Percentiles rank a stretch among this genome's conserved stretches.
phyloP scores from a whole-genome alignment of 2,113 vertebrate genomes.

The Micronycteris hirsuta region DNA sequence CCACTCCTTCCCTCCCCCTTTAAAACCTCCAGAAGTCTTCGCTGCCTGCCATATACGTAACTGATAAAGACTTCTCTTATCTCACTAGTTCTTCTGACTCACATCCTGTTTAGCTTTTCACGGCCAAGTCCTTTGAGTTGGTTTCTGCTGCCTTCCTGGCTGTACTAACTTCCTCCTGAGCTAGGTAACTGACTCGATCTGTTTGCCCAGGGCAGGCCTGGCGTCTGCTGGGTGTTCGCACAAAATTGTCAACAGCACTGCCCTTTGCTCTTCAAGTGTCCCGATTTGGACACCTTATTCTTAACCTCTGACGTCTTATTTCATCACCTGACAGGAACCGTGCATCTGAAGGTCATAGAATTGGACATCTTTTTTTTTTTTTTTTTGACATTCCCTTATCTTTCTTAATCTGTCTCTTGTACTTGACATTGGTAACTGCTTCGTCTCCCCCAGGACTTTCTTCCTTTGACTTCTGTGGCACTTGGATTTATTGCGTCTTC shows the following conservation, averaged over 20 bases:
- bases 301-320: background rate
- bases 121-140: background rate
- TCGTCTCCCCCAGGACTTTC: background rate
- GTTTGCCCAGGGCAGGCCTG: background rate
- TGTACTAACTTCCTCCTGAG: background rate
- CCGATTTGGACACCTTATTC: background rate
- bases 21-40: background rate
- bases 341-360: background rate
- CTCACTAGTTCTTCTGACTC: background rate
- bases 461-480: background rate
- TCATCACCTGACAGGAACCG: background rate
- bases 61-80: background rate
- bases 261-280: background rate
- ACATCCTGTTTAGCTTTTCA: background rate
- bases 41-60: background rate
- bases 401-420: background rate
- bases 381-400: background rate
- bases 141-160: background rate
- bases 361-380: background rate
- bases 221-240: background rate
- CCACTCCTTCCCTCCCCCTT: background rate
- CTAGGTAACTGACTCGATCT: background rate
- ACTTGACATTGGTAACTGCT: background rate
- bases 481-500: background rate
- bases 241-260: background rate